Percentiles rank a stretch among this genome's conserved stretches.
These are phyloP conservation scores for Amiota mariae DNA, from an alignment of 2,888 invertebrate genomes.

Conservation along the genomic window DNA sequence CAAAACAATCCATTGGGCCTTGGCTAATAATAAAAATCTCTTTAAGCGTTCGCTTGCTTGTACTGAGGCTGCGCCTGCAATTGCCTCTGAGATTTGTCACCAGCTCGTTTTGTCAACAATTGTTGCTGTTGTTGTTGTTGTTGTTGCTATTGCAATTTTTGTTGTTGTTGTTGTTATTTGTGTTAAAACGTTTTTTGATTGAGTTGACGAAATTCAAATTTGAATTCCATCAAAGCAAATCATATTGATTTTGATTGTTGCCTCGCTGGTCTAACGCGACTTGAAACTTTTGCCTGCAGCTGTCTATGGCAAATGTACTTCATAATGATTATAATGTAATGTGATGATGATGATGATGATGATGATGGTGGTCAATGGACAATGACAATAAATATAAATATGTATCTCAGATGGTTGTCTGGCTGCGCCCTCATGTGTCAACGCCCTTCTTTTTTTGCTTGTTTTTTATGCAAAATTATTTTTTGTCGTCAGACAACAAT, in stretches of 20 bases:
- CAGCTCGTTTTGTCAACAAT: slow-evolving; percentile 8
- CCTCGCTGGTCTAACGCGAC: background rate
- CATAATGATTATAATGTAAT: background rate
- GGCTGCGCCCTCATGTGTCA: slow-evolving; percentile 63
- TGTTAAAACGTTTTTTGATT: slow-evolving; percentile 44
- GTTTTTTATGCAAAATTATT: slow-evolving; percentile 22
- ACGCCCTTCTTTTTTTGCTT: slow-evolving; percentile 49
- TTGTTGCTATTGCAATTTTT: background rate
- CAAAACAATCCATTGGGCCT: too few species aligned
- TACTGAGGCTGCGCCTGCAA: slow-evolving; percentile 5
- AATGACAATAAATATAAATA: slow-evolving; percentile 20
- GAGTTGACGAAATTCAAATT: slow-evolving; percentile 63
- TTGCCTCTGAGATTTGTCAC: slow-evolving; percentile 24
- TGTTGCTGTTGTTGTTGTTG: background rate
- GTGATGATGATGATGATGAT: background rate
- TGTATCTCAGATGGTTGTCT: slow-evolving; percentile 30
- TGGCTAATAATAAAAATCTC: too few species aligned
- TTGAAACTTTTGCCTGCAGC: background rate
- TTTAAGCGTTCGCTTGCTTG: too few species aligned
- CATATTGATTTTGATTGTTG: background rate
- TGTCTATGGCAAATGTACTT: too few species aligned
- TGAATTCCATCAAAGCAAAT: background rate
- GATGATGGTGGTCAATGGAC: slow-evolving; percentile 24
- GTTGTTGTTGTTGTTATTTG: too few species aligned
- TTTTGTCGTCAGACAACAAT: background rate